Percentiles rank a stretch among this genome's conserved stretches.
Evolutionary conservation across 1,140 invertebrate species (phyloP).

Genomic region (Drosophila bocqueti): DNA sequence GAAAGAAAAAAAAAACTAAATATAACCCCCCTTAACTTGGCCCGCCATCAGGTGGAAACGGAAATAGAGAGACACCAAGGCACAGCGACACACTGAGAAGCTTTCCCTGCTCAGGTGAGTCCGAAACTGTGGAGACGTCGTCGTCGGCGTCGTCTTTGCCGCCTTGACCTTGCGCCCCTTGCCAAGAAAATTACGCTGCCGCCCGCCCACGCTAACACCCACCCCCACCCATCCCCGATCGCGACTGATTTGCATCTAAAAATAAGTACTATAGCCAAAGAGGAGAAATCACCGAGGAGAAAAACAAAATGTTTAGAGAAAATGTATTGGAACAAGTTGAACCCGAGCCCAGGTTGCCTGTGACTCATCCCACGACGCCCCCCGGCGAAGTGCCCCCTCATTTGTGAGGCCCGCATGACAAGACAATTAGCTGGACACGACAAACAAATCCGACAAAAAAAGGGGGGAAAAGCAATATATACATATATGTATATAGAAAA

Average conservation of each 20-base stretch:
- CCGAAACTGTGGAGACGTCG: conserved; percentile 26
- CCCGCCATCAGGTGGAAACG: conserved; percentile 57
- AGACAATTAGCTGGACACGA: conserved; percentile 71
- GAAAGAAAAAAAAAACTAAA: conserved; percentile 2
- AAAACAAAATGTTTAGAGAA: conserved; percentile 1
- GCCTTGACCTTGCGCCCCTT: conserved; percentile 73
- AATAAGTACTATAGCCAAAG: conserved; percentile 34
- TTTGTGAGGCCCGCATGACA: conserved; percentile 54
- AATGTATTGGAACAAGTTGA: conserved; percentile 37
- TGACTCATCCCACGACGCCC: conserved; percentile 33
- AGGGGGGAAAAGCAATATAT: not conserved
- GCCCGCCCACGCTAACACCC: conserved; percentile 2
- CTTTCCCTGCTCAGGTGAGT: conserved; percentile 45
- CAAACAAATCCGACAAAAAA: conserved; percentile 23
- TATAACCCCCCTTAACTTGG: conserved; percentile 6
- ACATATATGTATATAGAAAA: not conserved
- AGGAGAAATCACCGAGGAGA: conserved; percentile 21
- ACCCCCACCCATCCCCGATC: not conserved
- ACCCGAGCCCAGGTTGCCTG: conserved; percentile 23
- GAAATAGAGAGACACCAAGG: conserved; percentile 25
- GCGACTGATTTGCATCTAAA: conserved; percentile 36
- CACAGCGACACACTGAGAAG: conserved; percentile 5
- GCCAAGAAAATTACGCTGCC: conserved; percentile 37
- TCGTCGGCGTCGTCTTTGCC: conserved; percentile 17
- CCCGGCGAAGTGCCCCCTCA: not conserved